phyloP scores from a whole-genome alignment of 2,797 vertebrate genomes.

The Spinibarbus caldwelli region DNA sequence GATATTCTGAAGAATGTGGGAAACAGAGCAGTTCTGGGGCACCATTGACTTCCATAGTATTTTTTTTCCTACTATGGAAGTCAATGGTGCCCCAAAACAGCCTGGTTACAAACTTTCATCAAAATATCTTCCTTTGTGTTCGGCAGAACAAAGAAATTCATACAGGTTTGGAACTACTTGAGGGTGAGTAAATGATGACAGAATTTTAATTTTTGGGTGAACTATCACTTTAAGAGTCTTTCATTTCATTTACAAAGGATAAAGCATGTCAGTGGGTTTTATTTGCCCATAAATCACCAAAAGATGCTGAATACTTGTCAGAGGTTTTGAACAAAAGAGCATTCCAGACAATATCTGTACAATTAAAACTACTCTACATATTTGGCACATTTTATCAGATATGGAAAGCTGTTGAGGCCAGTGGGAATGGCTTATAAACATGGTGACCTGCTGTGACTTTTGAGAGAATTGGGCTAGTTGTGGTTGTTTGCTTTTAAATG shows the following conservation, averaged over 20 bases:
- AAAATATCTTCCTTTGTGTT: too few relatives aligned
- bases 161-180: too few relatives aligned
- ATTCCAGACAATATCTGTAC: background rate
- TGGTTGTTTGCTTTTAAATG: background rate
- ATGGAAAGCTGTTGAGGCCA: background rate
- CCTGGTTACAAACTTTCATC: too few relatives aligned
- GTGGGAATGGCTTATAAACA: background rate
- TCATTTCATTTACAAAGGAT: conserved; percentile 34
- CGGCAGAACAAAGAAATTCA: too few relatives aligned
- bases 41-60: too few relatives aligned
- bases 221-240: too few relatives aligned
- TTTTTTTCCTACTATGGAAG: too few relatives aligned
- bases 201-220: too few relatives aligned
- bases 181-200: too few relatives aligned
- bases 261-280: conserved; percentile 16
- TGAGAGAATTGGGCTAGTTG: background rate
- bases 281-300: conserved; percentile 40
- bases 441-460: background rate
- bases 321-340: background rate
- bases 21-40: too few relatives aligned
- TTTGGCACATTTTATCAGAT: background rate
- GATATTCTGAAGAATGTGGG: too few relatives aligned
- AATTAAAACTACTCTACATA: background rate
- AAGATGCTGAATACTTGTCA: conserved; percentile 16
- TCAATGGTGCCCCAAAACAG: too few relatives aligned